Percentiles rank a stretch among this genome's conserved stretches.
phyloP scores from a whole-genome alignment of 2,113 vertebrate genomes.

The Tragelaphus strepsiceros region DNA sequence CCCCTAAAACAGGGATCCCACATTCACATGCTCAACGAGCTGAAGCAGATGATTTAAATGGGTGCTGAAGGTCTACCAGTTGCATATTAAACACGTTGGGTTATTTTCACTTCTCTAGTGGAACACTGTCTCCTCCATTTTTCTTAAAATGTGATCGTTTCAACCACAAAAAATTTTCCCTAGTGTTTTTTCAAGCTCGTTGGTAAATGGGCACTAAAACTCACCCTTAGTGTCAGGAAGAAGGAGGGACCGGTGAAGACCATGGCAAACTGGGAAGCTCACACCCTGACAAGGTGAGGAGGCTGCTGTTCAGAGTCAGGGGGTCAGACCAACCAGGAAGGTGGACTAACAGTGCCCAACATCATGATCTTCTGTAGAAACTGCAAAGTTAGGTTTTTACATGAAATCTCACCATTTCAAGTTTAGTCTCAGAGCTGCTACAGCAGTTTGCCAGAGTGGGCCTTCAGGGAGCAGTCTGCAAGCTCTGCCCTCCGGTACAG shows the following conservation, averaged over 20 bases:
- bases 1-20: background rate
- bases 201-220: background rate
- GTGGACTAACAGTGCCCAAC: background rate
- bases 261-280: background rate
- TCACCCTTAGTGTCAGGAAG: background rate
- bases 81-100: background rate
- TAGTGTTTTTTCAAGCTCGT: background rate
- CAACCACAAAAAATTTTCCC: background rate
- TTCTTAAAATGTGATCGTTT: background rate
- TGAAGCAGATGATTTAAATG: background rate
- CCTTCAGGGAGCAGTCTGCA: background rate
- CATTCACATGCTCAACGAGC: background rate
- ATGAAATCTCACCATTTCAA: background rate
- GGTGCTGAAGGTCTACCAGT: background rate
- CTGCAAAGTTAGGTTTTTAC: background rate
- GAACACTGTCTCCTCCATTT: background rate
- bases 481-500: background rate
- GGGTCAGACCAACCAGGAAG: background rate
- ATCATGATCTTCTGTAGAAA: background rate
- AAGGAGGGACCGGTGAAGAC: background rate
- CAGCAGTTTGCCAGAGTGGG: background rate
- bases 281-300: background rate
- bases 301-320: background rate
- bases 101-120: background rate
- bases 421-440: background rate